A percentile compares a stretch with the other conserved stretches of the same genome.
Conservation (phyloP, 2,888 invertebrate species). For the Aspidapion aeneum region DNA sequence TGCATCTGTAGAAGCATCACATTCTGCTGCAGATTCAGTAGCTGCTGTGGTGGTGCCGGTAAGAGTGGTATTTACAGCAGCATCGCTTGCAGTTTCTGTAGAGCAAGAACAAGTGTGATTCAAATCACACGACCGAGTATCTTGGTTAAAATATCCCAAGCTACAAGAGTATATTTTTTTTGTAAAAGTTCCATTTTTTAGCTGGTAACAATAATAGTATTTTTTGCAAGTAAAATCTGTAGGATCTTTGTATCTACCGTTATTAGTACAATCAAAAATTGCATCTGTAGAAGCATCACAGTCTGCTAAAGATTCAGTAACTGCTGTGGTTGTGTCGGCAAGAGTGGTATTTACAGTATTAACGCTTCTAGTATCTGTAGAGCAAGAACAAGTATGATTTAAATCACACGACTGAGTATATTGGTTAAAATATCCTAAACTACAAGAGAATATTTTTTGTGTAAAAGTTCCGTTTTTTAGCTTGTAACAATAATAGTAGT, state of each 20-base stretch:
- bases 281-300: constrained; percentile 8
- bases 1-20: background rate
- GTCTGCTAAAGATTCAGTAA: background rate
- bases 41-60: background rate
- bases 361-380: too few species aligned
- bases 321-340: background rate
- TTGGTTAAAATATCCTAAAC: too few species aligned
- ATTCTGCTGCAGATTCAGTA: background rate
- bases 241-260: constrained; percentile 11
- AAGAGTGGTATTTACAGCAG: background rate
- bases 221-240: constrained; percentile 9
- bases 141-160: constrained; percentile 6
- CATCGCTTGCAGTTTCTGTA: background rate
- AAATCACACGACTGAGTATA: too few species aligned
- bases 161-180: constrained; percentile 6
- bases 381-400: too few species aligned
- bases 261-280: constrained; percentile 6
- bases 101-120: background rate
- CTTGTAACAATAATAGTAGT: constrained; percentile 49
- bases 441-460: too few species aligned
- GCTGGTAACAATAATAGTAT: constrained; percentile 18
- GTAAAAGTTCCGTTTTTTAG: too few species aligned
- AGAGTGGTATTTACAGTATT: too few species aligned
- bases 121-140: constrained; percentile 5
- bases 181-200: constrained; percentile 2